Evolutionary conservation across 2,113 vertebrate genomes (phyloP), one percentile per base, ranked within the genome.

Genomic region (Anser brachyrhynchus): DNA sequence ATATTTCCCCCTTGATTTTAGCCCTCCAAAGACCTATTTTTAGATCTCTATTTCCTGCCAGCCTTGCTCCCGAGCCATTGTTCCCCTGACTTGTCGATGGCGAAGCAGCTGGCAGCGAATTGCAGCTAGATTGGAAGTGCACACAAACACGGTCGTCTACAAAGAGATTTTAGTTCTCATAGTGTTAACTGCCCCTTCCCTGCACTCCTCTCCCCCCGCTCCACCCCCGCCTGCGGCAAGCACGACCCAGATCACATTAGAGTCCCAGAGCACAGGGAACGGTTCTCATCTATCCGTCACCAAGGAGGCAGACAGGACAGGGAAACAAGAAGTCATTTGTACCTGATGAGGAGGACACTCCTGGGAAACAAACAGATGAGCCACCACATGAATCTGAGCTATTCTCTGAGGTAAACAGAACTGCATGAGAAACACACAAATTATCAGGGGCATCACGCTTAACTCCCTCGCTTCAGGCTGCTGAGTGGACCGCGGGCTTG

Each of bases 281-380:
- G 59, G 98, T 98, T 98, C 98, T 99, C 98, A 97, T 98, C 98
- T 99, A 96, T 99, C 99, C 97, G 96, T 98, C 98, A 98, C 98
- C 98, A 98, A 98, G 98, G 98, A 98, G 98, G 98, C 98, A 98
- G 98, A 98, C 98, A 73, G 98, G 97, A 97, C 83, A 7, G 91
- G 95, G 98, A 97, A 99, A 99, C 98, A 99, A 99, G 93, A 98
- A 98, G 98, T 98, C 98, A 98, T 98, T 99, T 99, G 98, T 99
- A 98, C 98, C 98, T 97, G 98, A 98, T 98, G 98, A 98, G 98
- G 98, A 98, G 97, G 98, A 98, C 98, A 98, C 98, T 98, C 98
- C 98, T 99, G 99, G 98, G 98, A 99, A 98, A 99, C 98, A 98
- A 98, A 98, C 98, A 98, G 98, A 99, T 98, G 98, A 99, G 98